Evolutionary conservation across 2,797 vertebrate species (phyloP), one percentile per base, ranked within the genome.

Genomic region (Psittacula echo): DNA sequence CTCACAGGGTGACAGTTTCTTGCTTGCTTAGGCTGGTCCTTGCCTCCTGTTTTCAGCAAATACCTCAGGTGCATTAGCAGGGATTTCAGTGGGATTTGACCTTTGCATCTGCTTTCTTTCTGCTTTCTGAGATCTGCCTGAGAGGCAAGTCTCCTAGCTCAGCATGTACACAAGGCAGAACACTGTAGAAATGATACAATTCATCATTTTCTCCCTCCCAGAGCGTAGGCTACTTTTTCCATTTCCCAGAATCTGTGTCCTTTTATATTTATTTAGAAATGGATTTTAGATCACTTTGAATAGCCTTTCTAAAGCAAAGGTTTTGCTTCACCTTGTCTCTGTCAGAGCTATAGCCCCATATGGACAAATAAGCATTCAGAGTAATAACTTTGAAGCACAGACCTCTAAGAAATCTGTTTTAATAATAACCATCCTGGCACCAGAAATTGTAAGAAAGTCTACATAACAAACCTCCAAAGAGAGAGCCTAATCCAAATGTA

Each of bases 1-100:
- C 30, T 51, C 4, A 5, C n/a, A 78, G 62, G 14, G 64, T 1
- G 6, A 60, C 47, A 44, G 19, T 62, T 68, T 84, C 26, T 72
- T 86, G 70, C 62, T 73, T 72, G 39, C 84, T 91, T 81, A 65
- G 12, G 39, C 45, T 78, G 68, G 54, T 80, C 34, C 27, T 64
- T 80, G 39, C 79, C 85, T 88, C 50, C 58, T 89, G 85, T 70
- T 92, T 72, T 58, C 85, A 92, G 76, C 70, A 81, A 75, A 76
- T 39, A 67, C 54, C 47, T 92, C 76, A 84, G 74, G 70, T 75
- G 60, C 79, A 51, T n/a, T 60, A 70, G 70, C 58, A 81, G 66
- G 29, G 70, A 81, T 93, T 89, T 92, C 84, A 83, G 32, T 42
- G 75, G 78, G 27, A 47, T 78, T 89, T 96, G 91, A 95, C 91